Percentiles rank a stretch among this genome's conserved stretches.
These are phyloP conservation scores for Ooceraea biroi DNA, from an alignment of 1,140 invertebrate genomes.

Conservation along the genomic window DNA sequence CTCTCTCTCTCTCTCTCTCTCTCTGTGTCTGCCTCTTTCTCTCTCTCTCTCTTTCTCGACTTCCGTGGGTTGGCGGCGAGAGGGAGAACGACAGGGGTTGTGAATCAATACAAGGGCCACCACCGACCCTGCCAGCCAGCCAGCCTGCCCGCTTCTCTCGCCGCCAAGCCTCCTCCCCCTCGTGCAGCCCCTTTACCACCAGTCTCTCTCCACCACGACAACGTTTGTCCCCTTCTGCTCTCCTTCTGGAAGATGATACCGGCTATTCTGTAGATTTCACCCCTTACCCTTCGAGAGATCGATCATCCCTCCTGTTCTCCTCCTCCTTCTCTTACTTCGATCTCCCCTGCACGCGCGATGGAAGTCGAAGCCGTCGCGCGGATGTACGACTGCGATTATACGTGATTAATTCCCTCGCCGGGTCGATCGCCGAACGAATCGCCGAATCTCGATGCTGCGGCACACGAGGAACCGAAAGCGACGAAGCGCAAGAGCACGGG, in stretches of 20 bases:
- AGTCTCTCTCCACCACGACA: slow-evolving; percentile 50
- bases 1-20: neutral
- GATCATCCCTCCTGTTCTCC: slow-evolving; percentile 32
- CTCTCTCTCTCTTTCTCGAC: slow-evolving; percentile 18
- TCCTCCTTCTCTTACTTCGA: slow-evolving; percentile 18
- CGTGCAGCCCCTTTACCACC: slow-evolving; percentile 54
- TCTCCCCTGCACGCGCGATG: slow-evolving; percentile 23
- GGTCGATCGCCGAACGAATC: slow-evolving; percentile 10
- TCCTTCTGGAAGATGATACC: slow-evolving; percentile 66
- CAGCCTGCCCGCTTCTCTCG: slow-evolving; percentile 51
- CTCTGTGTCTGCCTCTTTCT: slow-evolving; percentile 1
- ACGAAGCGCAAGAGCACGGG: neutral
- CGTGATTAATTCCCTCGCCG: slow-evolving; percentile 55
- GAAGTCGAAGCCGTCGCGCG: slow-evolving; percentile 60
- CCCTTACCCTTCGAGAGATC: slow-evolving; percentile 40
- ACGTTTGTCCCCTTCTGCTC: slow-evolving; percentile 48
- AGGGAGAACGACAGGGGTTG: slow-evolving; percentile 76
- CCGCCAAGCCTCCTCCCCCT: neutral
- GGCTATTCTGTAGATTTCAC: slow-evolving; percentile 64
- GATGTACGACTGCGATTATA: slow-evolving; percentile 43
- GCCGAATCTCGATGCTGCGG: slow-evolving; percentile 30
- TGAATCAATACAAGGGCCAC: slow-evolving; percentile 84
- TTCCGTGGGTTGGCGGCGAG: slow-evolving; percentile 52
- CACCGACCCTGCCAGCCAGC: slow-evolving; percentile 73
- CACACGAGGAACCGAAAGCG: slow-evolving; percentile 4